phyloP scores from a whole-genome alignment of 2,113 vertebrate genomes.

The Oreochromis niloticus region DNA sequence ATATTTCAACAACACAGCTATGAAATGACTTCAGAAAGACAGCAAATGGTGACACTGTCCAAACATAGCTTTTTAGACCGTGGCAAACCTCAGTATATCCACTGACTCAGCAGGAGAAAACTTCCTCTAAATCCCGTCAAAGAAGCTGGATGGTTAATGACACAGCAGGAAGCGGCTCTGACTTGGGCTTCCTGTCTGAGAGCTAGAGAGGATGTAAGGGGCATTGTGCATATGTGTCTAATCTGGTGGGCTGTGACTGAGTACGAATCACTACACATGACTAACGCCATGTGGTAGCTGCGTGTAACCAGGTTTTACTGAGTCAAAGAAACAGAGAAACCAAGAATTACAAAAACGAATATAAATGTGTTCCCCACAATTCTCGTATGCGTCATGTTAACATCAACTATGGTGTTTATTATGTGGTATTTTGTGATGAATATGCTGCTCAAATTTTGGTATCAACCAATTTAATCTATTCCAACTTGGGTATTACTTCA shows the following conservation, averaged over 20 bases:
- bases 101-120: conserved; percentile 56
- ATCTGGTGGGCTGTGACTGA: conserved; percentile 21
- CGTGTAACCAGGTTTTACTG: neutral
- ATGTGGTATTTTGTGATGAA: neutral
- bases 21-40: neutral
- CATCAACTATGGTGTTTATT: neutral
- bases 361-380: neutral
- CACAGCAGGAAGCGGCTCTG: conserved; percentile 65
- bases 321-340: neutral
- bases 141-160: conserved; percentile 51
- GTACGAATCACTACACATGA: conserved; percentile 27
- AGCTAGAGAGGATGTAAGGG: conserved; percentile 43
- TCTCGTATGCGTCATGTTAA: neutral
- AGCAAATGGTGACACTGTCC: neutral
- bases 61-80: neutral
- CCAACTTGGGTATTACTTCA: neutral
- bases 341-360: neutral
- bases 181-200: conserved; percentile 54
- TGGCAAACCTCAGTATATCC: neutral
- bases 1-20: neutral
- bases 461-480: neutral
- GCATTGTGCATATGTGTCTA: conserved; percentile 1
- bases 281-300: conserved; percentile 10
- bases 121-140: conserved; percentile 44
- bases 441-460: neutral